Base-by-base conservation (phyloP, 2,888 invertebrate genomes). In the Caenorhabditis sp. region DNA sequence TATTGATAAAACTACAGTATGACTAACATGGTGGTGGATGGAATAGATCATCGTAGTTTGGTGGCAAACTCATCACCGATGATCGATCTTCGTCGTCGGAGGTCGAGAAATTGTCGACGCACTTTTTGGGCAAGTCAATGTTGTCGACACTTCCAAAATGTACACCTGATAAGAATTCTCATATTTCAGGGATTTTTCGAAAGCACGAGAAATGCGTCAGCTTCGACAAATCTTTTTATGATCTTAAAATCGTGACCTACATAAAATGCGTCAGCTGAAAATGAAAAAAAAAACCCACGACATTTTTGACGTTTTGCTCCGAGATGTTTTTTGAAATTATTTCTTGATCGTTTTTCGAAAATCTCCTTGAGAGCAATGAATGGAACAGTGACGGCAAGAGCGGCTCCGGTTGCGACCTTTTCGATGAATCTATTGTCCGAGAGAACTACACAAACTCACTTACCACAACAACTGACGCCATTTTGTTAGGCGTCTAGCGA, bases 401-500 rank as follows among this genome's bases (percentile, higher is more conserved):
- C 65, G 49, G 57, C 65, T 51, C 58, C 65, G 54, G 51, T 43
- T 23, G 59, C 65, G 58, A 65, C 65, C 57, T 57, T 26, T 0
- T 26, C 43, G 49, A 21, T 19, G 10, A 37, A 37, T 21, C 1
- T 51, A 51, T 23, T 23, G 23, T 21, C 10, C 21, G 21, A 21
- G 51, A 51, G n/a, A 21, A 17, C 21, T 51, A 21, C 8, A 51
- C 8, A 23, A 3, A 1, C 2, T 2, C 4, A 12, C 62, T 37
- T 19, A 62, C 62, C 36, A 63, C 54, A 31, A 63, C 63, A 63
- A 63, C 63, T 36, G 63, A 63, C 63, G 63, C 63, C 63, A 63
- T 63, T 57, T 24, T 58, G 17, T 26, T 53, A 31, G 63, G 58
- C 63, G 63, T 63, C 63, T 58, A 24, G 49, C 27, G 58, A 19